Conservation (phyloP, 2,113 vertebrate genomes). For the Spizaetus ornatus region DNA sequence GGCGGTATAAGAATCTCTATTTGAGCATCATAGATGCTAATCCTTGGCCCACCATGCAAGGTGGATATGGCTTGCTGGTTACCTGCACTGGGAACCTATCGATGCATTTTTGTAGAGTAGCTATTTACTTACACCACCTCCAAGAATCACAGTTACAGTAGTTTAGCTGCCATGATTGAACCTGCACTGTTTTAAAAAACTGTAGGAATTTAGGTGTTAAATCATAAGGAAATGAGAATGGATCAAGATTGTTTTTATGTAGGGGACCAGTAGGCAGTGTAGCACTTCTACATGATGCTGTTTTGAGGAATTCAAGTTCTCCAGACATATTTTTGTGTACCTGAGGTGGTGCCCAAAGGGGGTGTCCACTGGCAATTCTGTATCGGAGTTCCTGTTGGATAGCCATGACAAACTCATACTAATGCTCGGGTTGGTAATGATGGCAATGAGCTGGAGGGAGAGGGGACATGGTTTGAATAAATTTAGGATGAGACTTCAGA, state of each 20-base stretch:
- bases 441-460: neutral
- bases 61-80: neutral
- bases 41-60: neutral
- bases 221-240: neutral
- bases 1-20: neutral
- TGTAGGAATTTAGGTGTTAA: neutral
- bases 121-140: neutral
- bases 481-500: neutral
- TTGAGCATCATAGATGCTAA: neutral
- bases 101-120: neutral
- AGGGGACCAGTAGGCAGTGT: neutral
- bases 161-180: neutral
- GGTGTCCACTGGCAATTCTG: neutral
- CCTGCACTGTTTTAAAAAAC: neutral
- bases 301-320: neutral
- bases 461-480: neutral
- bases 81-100: neutral
- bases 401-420: neutral
- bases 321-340: neutral
- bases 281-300: neutral
- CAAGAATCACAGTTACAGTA: too few species aligned
- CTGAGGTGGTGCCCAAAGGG: neutral
- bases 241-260: neutral
- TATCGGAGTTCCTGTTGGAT: neutral
- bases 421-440: neutral